Base-by-base conservation (phyloP, 2,113 vertebrate genomes). In the Phyllostomus discolor region DNA sequence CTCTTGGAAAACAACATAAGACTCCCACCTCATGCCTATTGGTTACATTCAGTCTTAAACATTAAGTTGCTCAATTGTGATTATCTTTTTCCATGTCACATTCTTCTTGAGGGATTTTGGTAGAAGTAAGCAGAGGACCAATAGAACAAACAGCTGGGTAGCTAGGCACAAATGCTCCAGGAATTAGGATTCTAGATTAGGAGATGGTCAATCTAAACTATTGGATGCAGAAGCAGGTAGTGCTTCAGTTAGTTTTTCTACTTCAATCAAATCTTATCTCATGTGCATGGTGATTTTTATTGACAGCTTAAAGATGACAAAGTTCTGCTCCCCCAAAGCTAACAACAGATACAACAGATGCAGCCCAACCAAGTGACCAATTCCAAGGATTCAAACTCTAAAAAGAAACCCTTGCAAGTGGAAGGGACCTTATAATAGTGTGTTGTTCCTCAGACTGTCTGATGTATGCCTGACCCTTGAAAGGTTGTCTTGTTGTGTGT, bases 11-110 rank as follows among this genome's bases (percentile, higher is more conserved):
- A 79, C 19, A 95, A 81, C 31, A 4, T 14, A 94, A 82, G 57
- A 84, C n/a, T 70, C 54, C 76, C 59, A 70, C 28, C 11, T 85
- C 82, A 78, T 54, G 52, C 4, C 31, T 92, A 80, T n/a, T n/a
- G 78, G 88, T 94, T 96, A 72, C 22, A 81, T 76, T 84, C 66
- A 46, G n/a, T 67, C 50, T 95, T 92, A 64, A 96, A 96, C 69
- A 52, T 48, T 79, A 83, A 87, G 24, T 62, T 87, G 35, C n/a
- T 64, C 73, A 93, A 80, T 38, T 87, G 24, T 50, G 35, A 93
- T 85, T 91, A 72, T 93, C 4, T 88, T 94, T 81, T 79, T 91
- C 10, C 9, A n/a, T 0, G 8, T 73, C 54, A 87, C 19, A 33
- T 83, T 86, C 35, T 85, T 33, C 54, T 67, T 78, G 35, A 54